Base-by-base conservation (phyloP, 1,140 invertebrate genomes). In the Euura saliciscinereae region DNA sequence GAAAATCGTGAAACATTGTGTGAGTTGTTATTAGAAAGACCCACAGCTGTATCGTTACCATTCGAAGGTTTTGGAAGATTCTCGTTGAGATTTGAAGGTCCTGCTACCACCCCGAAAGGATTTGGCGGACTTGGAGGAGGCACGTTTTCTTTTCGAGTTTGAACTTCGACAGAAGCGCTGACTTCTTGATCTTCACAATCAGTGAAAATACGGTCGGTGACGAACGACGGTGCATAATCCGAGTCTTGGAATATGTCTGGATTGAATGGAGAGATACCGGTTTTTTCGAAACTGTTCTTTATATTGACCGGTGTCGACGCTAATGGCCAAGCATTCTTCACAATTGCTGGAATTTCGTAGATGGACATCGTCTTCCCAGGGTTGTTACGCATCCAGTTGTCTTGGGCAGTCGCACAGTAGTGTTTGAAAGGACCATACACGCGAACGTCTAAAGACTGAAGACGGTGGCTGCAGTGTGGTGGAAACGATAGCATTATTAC, bases 341-440 rank as follows among this genome's bases (percentile, higher is more conserved):
- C 69, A 7, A 82, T 74, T 65, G 71, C 74, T 45, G 82, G 77
- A 28, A 85, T 72, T 68, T 85, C 77, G 73, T 83, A 83, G n/a
- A 85, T 82, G 42, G 77, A 76, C 66, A 82, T 76, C 0, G 76
- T 68, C 72, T 75, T 76, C 46, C 80, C 81, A 43, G 79, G 78
- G 71, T 84, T 74, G 8, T 65, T 71, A 10, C 72, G 71, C 73
- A 86, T 73, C 80, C 79, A 85, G 66, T 71, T 72, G 44, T 77
- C 69, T 43, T 72, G 65, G 28, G 78, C 73, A 65, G 28, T 71
- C 65, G 74, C 73, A 75, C 77, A 83, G 70, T 77, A 74, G 13
- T 74, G 73, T 74, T 86, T 87, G 7, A 87, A 84, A 42, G 82
- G 80, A 2, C 78, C 79, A 78, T 76, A 84, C 43, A 87, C 79